Evolutionary conservation across 1,140 invertebrate genomes (phyloP).

Genomic region (Eriosoma lanigerum): DNA sequence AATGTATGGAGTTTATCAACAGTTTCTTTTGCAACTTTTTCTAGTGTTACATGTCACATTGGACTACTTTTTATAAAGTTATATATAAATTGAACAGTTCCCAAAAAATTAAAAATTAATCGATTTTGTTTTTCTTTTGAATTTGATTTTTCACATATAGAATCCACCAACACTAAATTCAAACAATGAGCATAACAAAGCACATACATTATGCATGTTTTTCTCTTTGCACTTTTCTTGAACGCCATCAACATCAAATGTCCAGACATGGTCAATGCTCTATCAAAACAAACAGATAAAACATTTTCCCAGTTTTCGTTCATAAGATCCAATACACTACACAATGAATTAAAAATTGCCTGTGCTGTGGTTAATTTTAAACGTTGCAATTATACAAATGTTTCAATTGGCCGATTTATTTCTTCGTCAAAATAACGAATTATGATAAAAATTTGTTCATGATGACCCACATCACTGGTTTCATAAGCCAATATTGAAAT

Average conservation of each 20-base stretch:
- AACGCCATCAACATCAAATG: conserved; percentile 1
- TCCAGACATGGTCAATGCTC: conserved; percentile 48
- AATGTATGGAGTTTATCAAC: conserved; percentile 35
- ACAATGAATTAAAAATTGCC: background rate
- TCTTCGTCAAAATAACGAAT: conserved; percentile 23
- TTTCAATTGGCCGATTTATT: background rate
- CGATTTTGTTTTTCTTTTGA: background rate
- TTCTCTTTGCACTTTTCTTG: conserved; percentile 36
- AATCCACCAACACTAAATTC: conserved; percentile 25
- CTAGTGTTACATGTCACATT: conserved; percentile 51
- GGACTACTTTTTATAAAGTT: conserved; percentile 53
- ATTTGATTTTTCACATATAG: background rate
- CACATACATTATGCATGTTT: conserved; percentile 38
- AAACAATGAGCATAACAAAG: conserved; percentile 46
- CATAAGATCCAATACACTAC: background rate
- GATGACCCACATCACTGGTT: conserved; percentile 29
- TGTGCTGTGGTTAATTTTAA: background rate
- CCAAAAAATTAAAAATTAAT: conserved; percentile 43
- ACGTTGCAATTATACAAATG: conserved; percentile 15
- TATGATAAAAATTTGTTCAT: conserved; percentile 25
- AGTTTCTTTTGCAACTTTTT: conserved; percentile 49
- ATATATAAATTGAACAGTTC: conserved; percentile 41
- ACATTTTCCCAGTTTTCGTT: conserved; percentile 23
- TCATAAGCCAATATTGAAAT: conserved; percentile 36
- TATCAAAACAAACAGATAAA: conserved; percentile 44